Conservation (phyloP, 2,888 invertebrate species). For the Erebia epiphron region DNA sequence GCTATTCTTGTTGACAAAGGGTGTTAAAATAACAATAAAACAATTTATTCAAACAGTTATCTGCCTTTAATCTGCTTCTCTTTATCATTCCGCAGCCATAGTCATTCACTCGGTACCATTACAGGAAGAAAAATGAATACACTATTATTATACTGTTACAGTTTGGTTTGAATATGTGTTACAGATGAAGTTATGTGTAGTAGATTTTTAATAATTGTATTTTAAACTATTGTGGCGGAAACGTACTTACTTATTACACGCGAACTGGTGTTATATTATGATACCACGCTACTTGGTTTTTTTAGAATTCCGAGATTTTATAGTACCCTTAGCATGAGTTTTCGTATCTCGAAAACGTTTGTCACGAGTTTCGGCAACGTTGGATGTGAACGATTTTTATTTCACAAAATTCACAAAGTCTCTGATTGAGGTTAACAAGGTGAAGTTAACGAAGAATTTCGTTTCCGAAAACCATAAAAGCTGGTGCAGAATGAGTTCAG, state of each 20-base stretch:
- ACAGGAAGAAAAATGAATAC: conserved; percentile 81
- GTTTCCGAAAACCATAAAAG: background rate
- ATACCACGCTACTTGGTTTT: no score
- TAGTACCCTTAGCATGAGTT: background rate
- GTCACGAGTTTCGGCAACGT: background rate
- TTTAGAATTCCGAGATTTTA: background rate
- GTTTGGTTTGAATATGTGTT: conserved; percentile 82
- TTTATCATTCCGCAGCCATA: conserved; percentile 81
- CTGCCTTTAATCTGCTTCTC: conserved; percentile 80
- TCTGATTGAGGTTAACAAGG: no score
- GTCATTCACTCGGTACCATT: conserved; percentile 80
- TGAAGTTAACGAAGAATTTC: background rate
- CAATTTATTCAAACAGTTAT: conserved; percentile 80
- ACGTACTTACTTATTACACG: background rate
- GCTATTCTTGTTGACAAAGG: background rate
- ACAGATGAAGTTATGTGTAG: conserved; percentile 80
- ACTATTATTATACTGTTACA: conserved; percentile 80
- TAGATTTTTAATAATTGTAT: conserved; percentile 70
- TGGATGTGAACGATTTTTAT: background rate
- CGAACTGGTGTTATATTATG: background rate
- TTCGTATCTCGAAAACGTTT: background rate
- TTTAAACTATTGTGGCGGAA: conserved; percentile 58
- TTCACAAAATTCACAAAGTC: background rate
- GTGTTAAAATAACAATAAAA: conserved; percentile 54
- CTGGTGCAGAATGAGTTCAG: background rate